Evolutionary conservation across 2,888 invertebrate species (phyloP).

Genomic region (Lordiphosa andalusiaca): DNA sequence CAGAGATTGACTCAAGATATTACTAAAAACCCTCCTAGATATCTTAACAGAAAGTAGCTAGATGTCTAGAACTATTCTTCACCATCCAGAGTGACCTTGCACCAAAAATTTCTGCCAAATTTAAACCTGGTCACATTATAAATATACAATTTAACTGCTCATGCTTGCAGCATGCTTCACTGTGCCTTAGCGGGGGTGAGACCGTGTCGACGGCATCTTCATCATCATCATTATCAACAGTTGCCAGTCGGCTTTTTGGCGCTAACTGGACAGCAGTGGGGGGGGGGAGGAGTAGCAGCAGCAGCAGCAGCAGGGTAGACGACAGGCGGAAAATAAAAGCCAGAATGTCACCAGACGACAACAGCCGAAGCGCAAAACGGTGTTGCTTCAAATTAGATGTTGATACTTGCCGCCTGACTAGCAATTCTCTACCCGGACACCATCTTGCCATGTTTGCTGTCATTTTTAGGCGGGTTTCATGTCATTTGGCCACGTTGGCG

Average conservation of each 20-base stretch:
- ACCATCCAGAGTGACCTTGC: too few relatives aligned
- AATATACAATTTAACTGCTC: too few relatives aligned
- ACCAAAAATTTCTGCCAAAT: too few relatives aligned
- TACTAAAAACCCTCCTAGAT: too few relatives aligned
- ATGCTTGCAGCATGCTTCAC: not conserved
- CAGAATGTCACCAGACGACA: slow-evolving; percentile 32
- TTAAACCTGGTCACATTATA: too few relatives aligned
- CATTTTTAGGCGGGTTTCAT: slow-evolving; percentile 35
- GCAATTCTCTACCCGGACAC: slow-evolving; percentile 11
- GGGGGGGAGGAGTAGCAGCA: not conserved
- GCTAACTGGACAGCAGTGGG: not conserved
- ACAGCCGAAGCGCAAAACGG: slow-evolving; percentile 13
- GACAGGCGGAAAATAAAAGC: slow-evolving; percentile 11
- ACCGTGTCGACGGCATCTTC: slow-evolving; percentile 45
- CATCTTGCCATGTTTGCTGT: slow-evolving; percentile 40
- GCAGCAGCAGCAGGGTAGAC: not conserved
- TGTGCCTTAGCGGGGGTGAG: slow-evolving; percentile 21
- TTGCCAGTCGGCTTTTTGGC: slow-evolving; percentile 40
- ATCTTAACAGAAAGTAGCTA: too few relatives aligned
- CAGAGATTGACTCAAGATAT: too few relatives aligned
- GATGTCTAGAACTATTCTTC: too few relatives aligned
- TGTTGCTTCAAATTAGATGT: slow-evolving; percentile 52
- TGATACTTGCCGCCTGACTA: slow-evolving; percentile 5
- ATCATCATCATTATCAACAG: slow-evolving; percentile 67
- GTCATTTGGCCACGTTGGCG: slow-evolving; percentile 39